These are phyloP conservation scores for Trachelus troglodyta DNA, from an alignment of 2,888 invertebrate genomes.

Conservation along the genomic window DNA sequence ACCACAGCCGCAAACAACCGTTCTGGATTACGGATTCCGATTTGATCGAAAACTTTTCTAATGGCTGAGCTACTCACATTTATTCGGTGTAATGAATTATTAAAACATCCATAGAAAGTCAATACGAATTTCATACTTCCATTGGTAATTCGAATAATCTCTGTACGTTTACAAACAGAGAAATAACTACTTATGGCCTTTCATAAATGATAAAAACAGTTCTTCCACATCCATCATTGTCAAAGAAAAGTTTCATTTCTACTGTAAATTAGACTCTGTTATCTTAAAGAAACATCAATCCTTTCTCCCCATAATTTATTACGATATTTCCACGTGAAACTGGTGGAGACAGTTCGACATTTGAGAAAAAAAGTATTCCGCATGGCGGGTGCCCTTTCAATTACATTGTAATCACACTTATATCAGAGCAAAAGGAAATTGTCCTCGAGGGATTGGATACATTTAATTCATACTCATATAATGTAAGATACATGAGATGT, in stretches of 20 bases:
- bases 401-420: slow-evolving; percentile 19
- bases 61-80: slow-evolving; percentile 19
- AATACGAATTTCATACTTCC: neutral
- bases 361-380: neutral
- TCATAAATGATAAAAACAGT: neutral
- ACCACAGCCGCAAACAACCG: slow-evolving; percentile 45
- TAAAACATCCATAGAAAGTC: slow-evolving; percentile 10
- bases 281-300: neutral
- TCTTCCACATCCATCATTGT: neutral
- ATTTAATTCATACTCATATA: slow-evolving; percentile 27
- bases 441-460: slow-evolving; percentile 12
- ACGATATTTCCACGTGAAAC: neutral
- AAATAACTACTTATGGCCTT: neutral
- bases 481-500: slow-evolving; percentile 28
- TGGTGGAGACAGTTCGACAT: neutral
- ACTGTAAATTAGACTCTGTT: neutral
- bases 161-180: neutral
- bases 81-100: slow-evolving; percentile 25
- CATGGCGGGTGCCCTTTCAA: slow-evolving; percentile 11
- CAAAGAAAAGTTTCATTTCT: neutral
- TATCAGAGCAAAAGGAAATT: neutral
- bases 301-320: neutral
- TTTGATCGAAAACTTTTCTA: slow-evolving; percentile 49
- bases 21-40: slow-evolving; percentile 49
- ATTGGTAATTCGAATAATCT: neutral